These are phyloP conservation scores for Drosophila mimetica DNA, from an alignment of 2,888 invertebrate species.

Conservation along the genomic window DNA sequence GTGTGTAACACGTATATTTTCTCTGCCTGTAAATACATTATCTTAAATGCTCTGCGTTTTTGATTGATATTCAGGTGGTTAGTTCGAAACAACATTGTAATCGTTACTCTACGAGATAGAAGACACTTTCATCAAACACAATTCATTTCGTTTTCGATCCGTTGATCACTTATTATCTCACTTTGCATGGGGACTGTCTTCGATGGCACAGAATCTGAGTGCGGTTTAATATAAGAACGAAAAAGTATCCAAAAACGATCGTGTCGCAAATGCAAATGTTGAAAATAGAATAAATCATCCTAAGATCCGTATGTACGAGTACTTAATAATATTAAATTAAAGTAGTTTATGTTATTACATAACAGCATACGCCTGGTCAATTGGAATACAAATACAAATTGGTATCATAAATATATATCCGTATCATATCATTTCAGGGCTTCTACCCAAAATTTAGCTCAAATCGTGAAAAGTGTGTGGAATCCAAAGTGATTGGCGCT, in stretches of 20 bases:
- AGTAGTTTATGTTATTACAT: slow-evolving; percentile 69
- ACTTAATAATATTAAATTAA: slow-evolving; percentile 77
- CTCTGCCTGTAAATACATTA: slow-evolving; percentile 53
- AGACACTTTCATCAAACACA: slow-evolving; percentile 49
- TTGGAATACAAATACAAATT: slow-evolving; percentile 67
- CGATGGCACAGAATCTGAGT: slow-evolving; percentile 67
- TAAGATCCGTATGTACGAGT: slow-evolving; percentile 61
- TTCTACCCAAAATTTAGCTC: slow-evolving; percentile 23
- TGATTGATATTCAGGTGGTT: slow-evolving; percentile 72
- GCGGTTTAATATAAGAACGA: slow-evolving; percentile 27
- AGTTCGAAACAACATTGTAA: slow-evolving; percentile 51
- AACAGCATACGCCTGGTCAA: slow-evolving; percentile 59
- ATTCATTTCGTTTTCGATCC: slow-evolving; percentile 28
- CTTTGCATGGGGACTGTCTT: slow-evolving; percentile 33
- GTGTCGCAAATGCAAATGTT: slow-evolving; percentile 58
- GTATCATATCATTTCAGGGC: slow-evolving; percentile 32
- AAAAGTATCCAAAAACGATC: slow-evolving; percentile 28
- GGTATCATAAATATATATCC: slow-evolving; percentile 51
- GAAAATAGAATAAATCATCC: slow-evolving; percentile 73
- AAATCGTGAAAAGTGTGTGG: slow-evolving; percentile 45
- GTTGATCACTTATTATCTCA: slow-evolving; percentile 29
- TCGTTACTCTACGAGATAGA: slow-evolving; percentile 49
- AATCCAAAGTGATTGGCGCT: slow-evolving; percentile 48
- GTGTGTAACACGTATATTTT: slow-evolving; percentile 58
- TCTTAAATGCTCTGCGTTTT: slow-evolving; percentile 69